These are phyloP conservation scores for Crenichthys baileyi DNA, from an alignment of 2,797 vertebrate genomes.

Conservation along the genomic window DNA sequence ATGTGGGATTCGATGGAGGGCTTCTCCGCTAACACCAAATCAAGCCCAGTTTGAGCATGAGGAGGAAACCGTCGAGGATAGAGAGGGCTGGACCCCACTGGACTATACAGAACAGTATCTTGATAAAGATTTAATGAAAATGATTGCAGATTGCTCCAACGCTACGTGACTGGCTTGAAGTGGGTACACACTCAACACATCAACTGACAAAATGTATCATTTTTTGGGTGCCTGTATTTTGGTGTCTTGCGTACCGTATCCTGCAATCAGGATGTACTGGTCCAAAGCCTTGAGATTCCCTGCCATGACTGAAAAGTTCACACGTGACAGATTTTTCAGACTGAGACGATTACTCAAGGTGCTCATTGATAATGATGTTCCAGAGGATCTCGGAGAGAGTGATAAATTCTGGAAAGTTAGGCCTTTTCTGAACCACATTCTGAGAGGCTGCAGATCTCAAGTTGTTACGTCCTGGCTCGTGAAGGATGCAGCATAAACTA, in stretches of 20 bases:
- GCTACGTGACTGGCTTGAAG: conserved; percentile 1
- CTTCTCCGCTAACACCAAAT: neutral
- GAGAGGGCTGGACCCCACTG: neutral
- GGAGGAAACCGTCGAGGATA: neutral
- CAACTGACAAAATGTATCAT: neutral
- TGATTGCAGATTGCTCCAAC: neutral
- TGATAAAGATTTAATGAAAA: conserved; percentile 7
- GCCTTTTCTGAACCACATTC: neutral
- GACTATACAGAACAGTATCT: neutral
- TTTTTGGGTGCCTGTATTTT: conserved; percentile 23
- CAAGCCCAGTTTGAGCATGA: neutral
- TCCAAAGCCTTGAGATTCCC: conserved; percentile 14
- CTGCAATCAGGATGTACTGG: neutral
- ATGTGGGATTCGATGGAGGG: conserved; percentile 6
- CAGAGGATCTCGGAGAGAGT: neutral
- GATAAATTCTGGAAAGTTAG: conserved; percentile 3
- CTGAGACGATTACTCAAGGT: neutral
- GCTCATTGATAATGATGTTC: conserved; percentile 4
- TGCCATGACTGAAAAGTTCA: conserved; percentile 2
- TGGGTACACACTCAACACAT: conserved; percentile 10
- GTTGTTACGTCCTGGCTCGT: too few relatives aligned
- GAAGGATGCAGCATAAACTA: too few relatives aligned
- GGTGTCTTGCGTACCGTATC: conserved; percentile 10
- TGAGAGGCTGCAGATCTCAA: neutral
- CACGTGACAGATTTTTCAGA: neutral